Evolutionary conservation across 1,140 invertebrate species (phyloP), one percentile per base, ranked within the genome.

Genomic region (Drosophila truncata): DNA sequence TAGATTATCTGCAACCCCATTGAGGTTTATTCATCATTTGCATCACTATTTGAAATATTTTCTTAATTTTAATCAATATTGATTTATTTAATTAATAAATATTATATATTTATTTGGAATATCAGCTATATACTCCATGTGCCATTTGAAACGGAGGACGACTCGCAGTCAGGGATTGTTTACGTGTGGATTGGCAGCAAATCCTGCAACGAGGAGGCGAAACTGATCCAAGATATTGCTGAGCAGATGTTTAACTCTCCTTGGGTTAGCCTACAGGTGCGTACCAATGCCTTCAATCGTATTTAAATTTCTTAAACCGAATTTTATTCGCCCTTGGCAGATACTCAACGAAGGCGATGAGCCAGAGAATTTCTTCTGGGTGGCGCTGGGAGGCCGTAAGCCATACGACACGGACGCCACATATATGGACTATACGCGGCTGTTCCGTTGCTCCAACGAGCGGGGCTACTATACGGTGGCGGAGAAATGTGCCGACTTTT

Each of bases 401-500:
- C 95, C 96, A 0, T 99, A 99, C 92, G 98, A 99, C 25, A 95
- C 95, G 54, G 96, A 98, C 92, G 98, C 98, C 0, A 96, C 97
- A 57, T 99, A 97, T 88, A 99, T 99, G 96, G 95, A 98, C 81
- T 97, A 97, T 93, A 98, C 98, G 4, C 94, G 99, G 70, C 94
- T 99, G 10, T 99, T 99, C 93, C 95, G 99, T 27, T 99, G 99
- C 93, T 99, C 99, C 10, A 99, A 99, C 93, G 99, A 99, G 91
- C 99, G 99, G 93, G 99, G 99, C 25, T 99, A 99, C 93, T 99
- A 99, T 91, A 98, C 97, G 7, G 98, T 99, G 9, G 99, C 98
- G 25, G 99, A 99, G 93, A 99, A 99, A 93, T 99, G 99, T 94
- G 98, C 98, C 2, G 99, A 99, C 94, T 99, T 99, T 94, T 99